A percentile compares a stretch with the other conserved stretches of the same genome.
Conservation (phyloP, 1,140 invertebrate species). For the Caenorhabditis elegans region DNA sequence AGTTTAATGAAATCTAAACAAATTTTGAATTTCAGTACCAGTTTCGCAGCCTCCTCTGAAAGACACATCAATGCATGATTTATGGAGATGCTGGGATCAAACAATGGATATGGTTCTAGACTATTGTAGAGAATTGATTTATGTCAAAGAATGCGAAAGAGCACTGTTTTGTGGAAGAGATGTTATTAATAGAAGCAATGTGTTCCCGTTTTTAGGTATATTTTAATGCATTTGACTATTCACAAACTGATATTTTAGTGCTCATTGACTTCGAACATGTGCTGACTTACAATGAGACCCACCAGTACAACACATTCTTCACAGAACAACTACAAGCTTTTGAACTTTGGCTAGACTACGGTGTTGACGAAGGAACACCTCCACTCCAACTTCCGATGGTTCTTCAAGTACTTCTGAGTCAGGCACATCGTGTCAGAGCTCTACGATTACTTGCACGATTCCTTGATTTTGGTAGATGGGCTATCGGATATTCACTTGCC, state of each 20-base stretch:
- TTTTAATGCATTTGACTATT: no score
- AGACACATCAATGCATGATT: slow-evolving; percentile 78
- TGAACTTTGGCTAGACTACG: slow-evolving; percentile 71
- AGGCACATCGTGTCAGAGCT: slow-evolving; percentile 90
- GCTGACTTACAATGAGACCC: background rate
- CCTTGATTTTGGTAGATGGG: slow-evolving; percentile 92
- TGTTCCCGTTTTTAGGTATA: background rate
- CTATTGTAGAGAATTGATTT: slow-evolving; percentile 12
- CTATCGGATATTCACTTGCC: slow-evolving; percentile 86
- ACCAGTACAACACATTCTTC: slow-evolving; percentile 85
- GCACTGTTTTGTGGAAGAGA: slow-evolving; percentile 37
- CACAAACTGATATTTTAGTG: slow-evolving; percentile 47
- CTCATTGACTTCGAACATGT: slow-evolving; percentile 50
- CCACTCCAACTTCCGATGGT: slow-evolving; percentile 97
- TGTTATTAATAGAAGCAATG: background rate
- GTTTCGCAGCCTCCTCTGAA: slow-evolving; percentile 86
- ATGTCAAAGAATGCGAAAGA: background rate
- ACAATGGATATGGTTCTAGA: slow-evolving; percentile 85
- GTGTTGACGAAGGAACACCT: slow-evolving; percentile 43
- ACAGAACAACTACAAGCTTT: slow-evolving; percentile 98
- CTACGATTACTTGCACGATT: slow-evolving; percentile 91
- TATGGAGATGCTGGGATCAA: slow-evolving; percentile 86
- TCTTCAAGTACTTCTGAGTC: slow-evolving; percentile 89
- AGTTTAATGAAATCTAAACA: background rate
- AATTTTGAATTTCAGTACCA: slow-evolving; percentile 70